Evolutionary conservation across 2,888 invertebrate species (phyloP).

Genomic region (Mimumesa dahlbomi): DNA sequence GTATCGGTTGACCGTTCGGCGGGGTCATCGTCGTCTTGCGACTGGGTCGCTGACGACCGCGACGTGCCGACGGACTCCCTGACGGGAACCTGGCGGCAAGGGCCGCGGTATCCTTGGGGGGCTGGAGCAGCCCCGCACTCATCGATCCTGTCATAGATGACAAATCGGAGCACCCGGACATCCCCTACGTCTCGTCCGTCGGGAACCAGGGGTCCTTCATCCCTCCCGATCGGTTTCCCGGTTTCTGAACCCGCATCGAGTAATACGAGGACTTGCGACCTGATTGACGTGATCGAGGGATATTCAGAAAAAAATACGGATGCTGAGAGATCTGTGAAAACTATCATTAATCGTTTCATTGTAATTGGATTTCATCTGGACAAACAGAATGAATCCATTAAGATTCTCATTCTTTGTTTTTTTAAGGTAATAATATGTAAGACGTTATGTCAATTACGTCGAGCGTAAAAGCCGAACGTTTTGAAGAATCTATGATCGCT

Average conservation of each 20-base stretch:
- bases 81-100: slow-evolving; percentile 77
- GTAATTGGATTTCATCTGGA: too few relatives aligned
- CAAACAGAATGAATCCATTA: too few relatives aligned
- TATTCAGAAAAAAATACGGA: too few relatives aligned
- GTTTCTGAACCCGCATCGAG: slow-evolving; percentile 42
- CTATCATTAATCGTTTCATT: too few relatives aligned
- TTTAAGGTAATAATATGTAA: too few relatives aligned
- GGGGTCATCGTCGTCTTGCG: slow-evolving; percentile 72
- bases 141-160: slow-evolving; percentile 75
- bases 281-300: too few relatives aligned
- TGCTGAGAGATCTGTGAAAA: too few relatives aligned
- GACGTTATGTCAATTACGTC: too few relatives aligned
- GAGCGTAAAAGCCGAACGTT: too few relatives aligned
- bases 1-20: slow-evolving; percentile 77
- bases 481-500: too few relatives aligned
- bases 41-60: slow-evolving; percentile 51
- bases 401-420: too few relatives aligned
- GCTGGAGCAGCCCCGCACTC: slow-evolving; percentile 67
- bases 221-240: slow-evolving; percentile 14
- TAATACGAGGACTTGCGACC: slow-evolving; percentile 15
- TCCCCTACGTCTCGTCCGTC: slow-evolving; percentile 64
- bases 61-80: slow-evolving; percentile 77
- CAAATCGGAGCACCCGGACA: slow-evolving; percentile 71
- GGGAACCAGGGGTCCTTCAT: slow-evolving; percentile 42
- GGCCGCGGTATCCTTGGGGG: slow-evolving; percentile 78